These are phyloP conservation scores for Hylaea fasciaria DNA, from an alignment of 2,888 invertebrate genomes.

Conservation along the genomic window DNA sequence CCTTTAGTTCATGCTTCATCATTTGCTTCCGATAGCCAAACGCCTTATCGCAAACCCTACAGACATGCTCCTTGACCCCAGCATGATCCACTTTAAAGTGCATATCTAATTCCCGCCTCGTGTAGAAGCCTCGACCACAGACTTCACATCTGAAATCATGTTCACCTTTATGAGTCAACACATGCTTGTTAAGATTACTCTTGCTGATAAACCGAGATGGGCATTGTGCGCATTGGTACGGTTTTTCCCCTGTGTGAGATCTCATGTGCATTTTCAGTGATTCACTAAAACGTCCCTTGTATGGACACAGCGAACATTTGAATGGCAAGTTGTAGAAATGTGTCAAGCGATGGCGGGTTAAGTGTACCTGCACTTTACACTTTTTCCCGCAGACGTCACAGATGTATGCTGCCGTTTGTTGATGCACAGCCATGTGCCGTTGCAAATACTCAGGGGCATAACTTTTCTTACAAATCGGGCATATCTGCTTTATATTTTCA, in stretches of 20 bases:
- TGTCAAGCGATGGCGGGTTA: conserved; percentile 67
- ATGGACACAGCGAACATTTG: conserved; percentile 72
- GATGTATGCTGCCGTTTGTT: conserved; percentile 55
- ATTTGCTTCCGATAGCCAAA: conserved; percentile 77
- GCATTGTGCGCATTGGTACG: conserved; percentile 72
- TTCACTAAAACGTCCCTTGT: conserved; percentile 70
- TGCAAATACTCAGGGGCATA: conserved; percentile 66
- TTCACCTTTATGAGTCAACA: conserved; percentile 62
- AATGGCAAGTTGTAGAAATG: conserved; percentile 72
- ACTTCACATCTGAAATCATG: conserved; percentile 70
- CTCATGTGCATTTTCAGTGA: conserved; percentile 78
- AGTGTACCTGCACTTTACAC: conserved; percentile 62
- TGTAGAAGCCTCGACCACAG: conserved; percentile 70
- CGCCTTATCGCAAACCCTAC: conserved; percentile 70
- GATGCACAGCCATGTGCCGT: conserved; percentile 65
- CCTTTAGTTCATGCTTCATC: conserved; percentile 77
- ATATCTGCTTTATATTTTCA: conserved; percentile 62
- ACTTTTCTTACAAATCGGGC: conserved; percentile 67
- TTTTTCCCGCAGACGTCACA: conserved; percentile 78
- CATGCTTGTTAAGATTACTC: conserved; percentile 75
- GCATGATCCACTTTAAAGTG: conserved; percentile 76
- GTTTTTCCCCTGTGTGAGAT: conserved; percentile 74
- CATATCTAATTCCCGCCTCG: conserved; percentile 63
- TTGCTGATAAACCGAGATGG: conserved; percentile 70
- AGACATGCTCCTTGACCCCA: conserved; percentile 73